Base-by-base conservation (phyloP, 2,797 vertebrate species). In the Morelia viridis region DNA sequence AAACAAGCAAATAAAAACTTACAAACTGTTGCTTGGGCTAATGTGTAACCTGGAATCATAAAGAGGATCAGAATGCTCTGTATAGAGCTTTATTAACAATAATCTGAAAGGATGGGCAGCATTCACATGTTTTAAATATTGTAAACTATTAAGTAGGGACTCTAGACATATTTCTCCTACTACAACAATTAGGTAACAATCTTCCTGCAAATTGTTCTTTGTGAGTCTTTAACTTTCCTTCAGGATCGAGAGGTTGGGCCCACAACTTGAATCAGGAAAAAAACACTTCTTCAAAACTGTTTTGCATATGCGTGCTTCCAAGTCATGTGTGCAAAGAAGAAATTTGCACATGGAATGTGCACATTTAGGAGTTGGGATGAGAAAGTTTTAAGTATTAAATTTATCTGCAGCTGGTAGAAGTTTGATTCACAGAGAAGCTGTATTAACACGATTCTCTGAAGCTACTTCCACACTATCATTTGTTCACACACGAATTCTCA, bases 11-110 rank as follows among this genome's bases (percentile, higher is more conserved):
- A 64, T 26, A 61, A 22, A 41, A 60, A 88, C 35, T 11, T 85
- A 91, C 15, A 17, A 46, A 46, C 2, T 26, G 15, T 53, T 9
- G 89, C 80, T 91, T 46, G 76, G 85, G 53, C 60, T 31, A 87
- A 19, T 50, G 19, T 15, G 5, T 2, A 26, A 61, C 0, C 1
- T 10, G 7, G 68, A 60, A 24, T 0, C 0, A 50, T 0, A 5
- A 57, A 13, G 85, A 15, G 85, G 56, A 58, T 62, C 10, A 58
- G 31, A 7, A 60, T 57, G 13, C 26, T 64, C 5, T 41, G 71
- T 71, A 15, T 53, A 68, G 4, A 87, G 50, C 26, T 80, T 8
- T 2, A 41, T 17, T 71, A 58, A 5, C 24, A 86, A 58, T 87
- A 31, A 68, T 57, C 26, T 26, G 41, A 87, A 19, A 50, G 50